Conservation (phyloP, 2,797 vertebrate genomes). For the Eulemur albifrons region DNA sequence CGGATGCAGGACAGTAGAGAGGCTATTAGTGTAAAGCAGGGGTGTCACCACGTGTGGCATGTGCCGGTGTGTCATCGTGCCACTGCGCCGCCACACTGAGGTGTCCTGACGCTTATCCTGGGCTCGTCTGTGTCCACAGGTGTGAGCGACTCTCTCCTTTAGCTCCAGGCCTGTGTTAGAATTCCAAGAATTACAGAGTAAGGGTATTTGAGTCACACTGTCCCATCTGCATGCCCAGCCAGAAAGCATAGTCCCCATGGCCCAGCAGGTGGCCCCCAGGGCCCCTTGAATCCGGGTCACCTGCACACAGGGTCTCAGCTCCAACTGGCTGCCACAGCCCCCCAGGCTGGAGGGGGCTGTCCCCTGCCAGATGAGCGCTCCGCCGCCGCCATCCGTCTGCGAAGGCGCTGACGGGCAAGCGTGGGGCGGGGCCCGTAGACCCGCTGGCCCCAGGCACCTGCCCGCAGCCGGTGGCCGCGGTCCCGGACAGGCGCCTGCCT, state of each 20-base stretch:
- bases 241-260: neutral
- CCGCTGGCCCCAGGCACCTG: neutral
- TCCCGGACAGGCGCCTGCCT: neutral
- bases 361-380: conserved; percentile 13
- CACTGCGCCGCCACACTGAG: neutral
- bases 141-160: neutral
- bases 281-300: neutral
- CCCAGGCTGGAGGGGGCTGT: neutral
- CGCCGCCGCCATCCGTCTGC: neutral
- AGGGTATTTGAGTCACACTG: neutral
- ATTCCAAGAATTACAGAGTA: neutral
- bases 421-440: neutral
- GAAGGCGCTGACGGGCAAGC: neutral
- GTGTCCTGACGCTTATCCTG: neutral
- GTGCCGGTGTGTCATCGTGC: neutral
- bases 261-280: neutral
- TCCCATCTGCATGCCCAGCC: neutral
- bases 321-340: neutral
- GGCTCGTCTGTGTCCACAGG: neutral
- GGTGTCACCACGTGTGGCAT: too few species aligned
- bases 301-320: neutral
- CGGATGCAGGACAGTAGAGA: too few species aligned
- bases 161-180: neutral
- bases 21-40: neutral
- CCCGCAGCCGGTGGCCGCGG: neutral